Conservation (phyloP, 2,888 invertebrate genomes). For the Calameuta pallipes region DNA sequence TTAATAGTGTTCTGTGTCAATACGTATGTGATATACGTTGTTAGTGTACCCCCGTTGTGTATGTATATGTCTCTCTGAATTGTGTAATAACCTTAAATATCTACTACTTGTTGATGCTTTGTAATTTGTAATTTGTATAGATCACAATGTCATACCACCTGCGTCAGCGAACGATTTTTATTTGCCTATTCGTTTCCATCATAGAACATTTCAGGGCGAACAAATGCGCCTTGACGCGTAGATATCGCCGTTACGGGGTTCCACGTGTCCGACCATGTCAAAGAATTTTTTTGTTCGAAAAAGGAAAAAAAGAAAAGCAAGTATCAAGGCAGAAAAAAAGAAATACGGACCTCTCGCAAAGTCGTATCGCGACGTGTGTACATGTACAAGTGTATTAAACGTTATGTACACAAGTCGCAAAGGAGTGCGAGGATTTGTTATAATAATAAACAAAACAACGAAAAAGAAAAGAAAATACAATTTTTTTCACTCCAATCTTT, state of each 20-base stretch:
- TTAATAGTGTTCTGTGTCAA: neutral
- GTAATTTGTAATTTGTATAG: conserved; percentile 61
- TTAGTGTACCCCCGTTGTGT: neutral
- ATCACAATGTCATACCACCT: conserved; percentile 64
- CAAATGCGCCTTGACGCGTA: conserved; percentile 16
- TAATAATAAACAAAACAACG: neutral
- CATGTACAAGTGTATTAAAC: neutral
- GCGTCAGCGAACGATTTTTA: conserved; percentile 52
- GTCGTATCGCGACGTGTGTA: neutral
- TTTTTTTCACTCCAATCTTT: neutral
- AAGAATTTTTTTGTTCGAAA: neutral
- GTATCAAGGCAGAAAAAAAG: neutral
- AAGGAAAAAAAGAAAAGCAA: neutral
- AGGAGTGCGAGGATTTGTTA: neutral
- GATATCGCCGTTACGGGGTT: conserved; percentile 14
- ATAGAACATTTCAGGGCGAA: conserved; percentile 7
- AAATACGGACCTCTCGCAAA: neutral
- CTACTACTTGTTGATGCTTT: conserved; percentile 61
- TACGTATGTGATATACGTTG: neutral
- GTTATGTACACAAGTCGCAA: neutral
- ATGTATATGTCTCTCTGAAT: conserved; percentile 25
- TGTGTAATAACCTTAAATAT: conserved; percentile 55
- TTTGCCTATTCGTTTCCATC: conserved; percentile 46
- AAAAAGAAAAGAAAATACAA: neutral
- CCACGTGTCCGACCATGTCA: conserved; percentile 15